These are phyloP conservation scores for Lates japonicus DNA, from an alignment of 2,797 vertebrate species.

Conservation along the genomic window DNA sequence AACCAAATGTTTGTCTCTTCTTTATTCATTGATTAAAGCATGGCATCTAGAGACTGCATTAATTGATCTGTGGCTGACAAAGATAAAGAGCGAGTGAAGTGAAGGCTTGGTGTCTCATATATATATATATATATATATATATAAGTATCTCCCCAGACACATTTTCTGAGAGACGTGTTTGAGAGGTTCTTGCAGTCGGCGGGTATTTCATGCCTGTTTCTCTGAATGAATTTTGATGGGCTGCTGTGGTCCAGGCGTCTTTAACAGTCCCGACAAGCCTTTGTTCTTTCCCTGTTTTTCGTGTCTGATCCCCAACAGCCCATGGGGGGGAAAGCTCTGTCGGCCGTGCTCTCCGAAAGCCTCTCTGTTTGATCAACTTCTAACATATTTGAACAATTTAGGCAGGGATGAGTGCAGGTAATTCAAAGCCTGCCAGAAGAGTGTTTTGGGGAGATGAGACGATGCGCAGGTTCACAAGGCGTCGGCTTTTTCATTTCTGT, in stretches of 20 bases:
- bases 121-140: background rate
- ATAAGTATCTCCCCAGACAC: conserved; percentile 15
- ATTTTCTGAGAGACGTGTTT: conserved; percentile 44
- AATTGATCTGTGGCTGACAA: conserved; percentile 4
- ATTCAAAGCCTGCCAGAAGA: conserved; percentile 67
- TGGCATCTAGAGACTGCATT: conserved; percentile 7
- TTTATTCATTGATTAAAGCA: background rate
- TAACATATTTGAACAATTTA: conserved; percentile 77
- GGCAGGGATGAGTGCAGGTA: conserved; percentile 69
- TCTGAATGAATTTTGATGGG: conserved; percentile 66
- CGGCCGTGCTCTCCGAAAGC: conserved; percentile 39
- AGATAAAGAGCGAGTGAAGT: conserved; percentile 17
- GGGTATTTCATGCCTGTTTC: conserved; percentile 67
- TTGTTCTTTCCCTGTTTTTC: conserved; percentile 76
- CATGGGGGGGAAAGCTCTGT: conserved; percentile 63
- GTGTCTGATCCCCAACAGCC: conserved; percentile 73
- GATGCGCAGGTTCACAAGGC: conserved; percentile 32
- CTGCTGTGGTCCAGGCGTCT: conserved; percentile 59
- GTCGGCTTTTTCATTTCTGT: conserved; percentile 32
- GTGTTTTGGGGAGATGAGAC: conserved; percentile 56
- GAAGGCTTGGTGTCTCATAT: conserved; percentile 6
- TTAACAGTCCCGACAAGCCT: conserved; percentile 73
- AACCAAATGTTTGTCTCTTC: conserved; percentile 1
- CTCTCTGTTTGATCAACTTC: conserved; percentile 76
- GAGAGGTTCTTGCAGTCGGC: conserved; percentile 50